Percentiles rank a stretch among this genome's conserved stretches.
These are phyloP conservation scores for Phenganax marumi DNA, from an alignment of 92 coral and sea anemone species.

Conservation along the genomic window DNA sequence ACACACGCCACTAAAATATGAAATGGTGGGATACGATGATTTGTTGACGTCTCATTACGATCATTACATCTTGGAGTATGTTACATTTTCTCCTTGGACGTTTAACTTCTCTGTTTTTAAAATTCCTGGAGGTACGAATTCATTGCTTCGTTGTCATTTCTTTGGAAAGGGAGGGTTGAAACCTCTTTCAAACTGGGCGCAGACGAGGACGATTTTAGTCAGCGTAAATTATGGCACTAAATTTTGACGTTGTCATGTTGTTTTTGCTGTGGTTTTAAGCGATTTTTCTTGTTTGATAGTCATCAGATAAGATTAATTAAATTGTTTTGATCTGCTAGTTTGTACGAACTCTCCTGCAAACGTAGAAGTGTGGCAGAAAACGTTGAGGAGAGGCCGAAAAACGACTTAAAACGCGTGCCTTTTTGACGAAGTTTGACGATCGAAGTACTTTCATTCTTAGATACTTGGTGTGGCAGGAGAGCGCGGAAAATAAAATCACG, in stretches of 20 bases:
- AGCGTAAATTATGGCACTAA: too few species aligned
- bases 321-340: too few species aligned
- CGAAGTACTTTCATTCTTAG: constrained; percentile 39
- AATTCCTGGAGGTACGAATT: constrained; percentile 68
- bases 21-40: constrained; percentile 93
- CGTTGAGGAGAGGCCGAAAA: too few species aligned
- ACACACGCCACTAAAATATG: constrained; percentile 84
- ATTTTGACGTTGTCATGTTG: neutral
- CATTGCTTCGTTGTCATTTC: neutral
- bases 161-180: neutral
- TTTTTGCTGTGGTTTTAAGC: neutral
- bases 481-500: constrained; percentile 66
- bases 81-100: constrained; percentile 82
- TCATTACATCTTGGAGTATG: constrained; percentile 82
- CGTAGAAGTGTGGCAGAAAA: too few species aligned
- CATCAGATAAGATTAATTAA: too few species aligned
- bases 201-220: neutral
- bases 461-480: constrained; percentile 70
- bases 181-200: neutral
- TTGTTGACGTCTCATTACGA: constrained; percentile 96
- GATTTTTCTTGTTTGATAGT: neutral
- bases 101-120: constrained; percentile 72
- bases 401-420: too few species aligned
- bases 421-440: neutral
- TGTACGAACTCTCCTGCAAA: too few species aligned